Percentiles rank a stretch among this genome's conserved stretches.
phyloP scores from a whole-genome alignment of 2,888 invertebrate species.

The Drosophila phalerata region DNA sequence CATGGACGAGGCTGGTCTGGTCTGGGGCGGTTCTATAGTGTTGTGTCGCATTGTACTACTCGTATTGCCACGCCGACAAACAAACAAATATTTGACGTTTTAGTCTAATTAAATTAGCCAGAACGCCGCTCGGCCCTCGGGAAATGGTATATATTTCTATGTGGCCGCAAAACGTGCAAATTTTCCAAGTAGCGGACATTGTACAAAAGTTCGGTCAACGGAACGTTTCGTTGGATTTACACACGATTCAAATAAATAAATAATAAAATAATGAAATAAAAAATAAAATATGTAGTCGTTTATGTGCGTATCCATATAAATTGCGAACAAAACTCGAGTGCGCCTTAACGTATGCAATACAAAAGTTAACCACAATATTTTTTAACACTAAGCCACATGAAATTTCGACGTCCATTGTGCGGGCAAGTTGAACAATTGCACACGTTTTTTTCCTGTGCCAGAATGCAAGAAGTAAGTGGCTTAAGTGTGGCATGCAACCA shows the following conservation, averaged over 20 bases:
- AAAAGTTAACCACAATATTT: conserved; percentile 56
- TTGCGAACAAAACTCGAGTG: conserved; percentile 3
- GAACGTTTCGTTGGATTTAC: conserved; percentile 6
- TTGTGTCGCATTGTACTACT: conserved; percentile 18
- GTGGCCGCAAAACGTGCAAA: conserved; percentile 50
- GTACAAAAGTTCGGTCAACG: conserved; percentile 32
- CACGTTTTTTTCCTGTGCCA: conserved; percentile 67
- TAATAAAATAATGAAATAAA: conserved; percentile 5
- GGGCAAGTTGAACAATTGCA: conserved; percentile 72
- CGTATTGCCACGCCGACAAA: conserved; percentile 42
- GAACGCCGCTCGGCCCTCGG: conserved; percentile 58
- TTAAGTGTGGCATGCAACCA: conserved; percentile 59
- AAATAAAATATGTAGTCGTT: conserved; percentile 5
- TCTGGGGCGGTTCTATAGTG: conserved; percentile 30
- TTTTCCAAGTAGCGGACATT: conserved; percentile 56
- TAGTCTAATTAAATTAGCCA: conserved; percentile 83
- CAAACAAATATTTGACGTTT: conserved; percentile 81
- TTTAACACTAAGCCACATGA: conserved; percentile 71
- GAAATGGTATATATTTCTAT: conserved; percentile 76
- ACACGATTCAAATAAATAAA: conserved; percentile 18
- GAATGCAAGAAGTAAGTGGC: conserved; percentile 77
- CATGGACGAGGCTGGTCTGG: conserved; percentile 13
- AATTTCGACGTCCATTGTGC: conserved; percentile 70
- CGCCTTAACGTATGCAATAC: conserved; percentile 48
- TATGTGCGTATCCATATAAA: conserved; percentile 6